Evolutionary conservation across 2,797 vertebrate species (phyloP).

Genomic region (Thamnophis elegans): DNA sequence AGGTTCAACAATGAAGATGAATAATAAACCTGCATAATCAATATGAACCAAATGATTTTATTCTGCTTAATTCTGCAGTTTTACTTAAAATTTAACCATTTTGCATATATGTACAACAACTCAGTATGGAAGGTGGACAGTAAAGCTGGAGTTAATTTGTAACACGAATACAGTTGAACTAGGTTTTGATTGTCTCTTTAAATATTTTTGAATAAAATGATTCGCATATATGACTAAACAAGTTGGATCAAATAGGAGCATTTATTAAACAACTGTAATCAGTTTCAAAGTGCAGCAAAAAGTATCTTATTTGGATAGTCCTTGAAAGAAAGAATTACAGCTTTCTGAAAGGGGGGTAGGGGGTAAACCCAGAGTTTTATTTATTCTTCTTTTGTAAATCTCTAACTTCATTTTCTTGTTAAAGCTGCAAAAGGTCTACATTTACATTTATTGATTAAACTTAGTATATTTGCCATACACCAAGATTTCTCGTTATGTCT

Average conservation of each 20-base stretch:
- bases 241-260: neutral
- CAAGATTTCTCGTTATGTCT: neutral
- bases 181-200: neutral
- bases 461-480: neutral
- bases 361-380: neutral
- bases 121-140: neutral
- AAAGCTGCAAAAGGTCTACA: neutral
- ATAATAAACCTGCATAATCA: neutral
- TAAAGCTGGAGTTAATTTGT: neutral
- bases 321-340: neutral
- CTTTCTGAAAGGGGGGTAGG: neutral
- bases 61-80: neutral
- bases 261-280: neutral
- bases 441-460: neutral
- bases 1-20: neutral
- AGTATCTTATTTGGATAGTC: neutral
- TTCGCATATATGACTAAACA: neutral
- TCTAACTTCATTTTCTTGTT: neutral
- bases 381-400: neutral
- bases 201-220: neutral
- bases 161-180: neutral
- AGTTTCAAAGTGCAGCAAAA: neutral
- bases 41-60: neutral
- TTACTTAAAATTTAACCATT: neutral
- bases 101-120: neutral